Conservation (phyloP, 2,113 vertebrate genomes). For the Etheostoma spectabile region DNA sequence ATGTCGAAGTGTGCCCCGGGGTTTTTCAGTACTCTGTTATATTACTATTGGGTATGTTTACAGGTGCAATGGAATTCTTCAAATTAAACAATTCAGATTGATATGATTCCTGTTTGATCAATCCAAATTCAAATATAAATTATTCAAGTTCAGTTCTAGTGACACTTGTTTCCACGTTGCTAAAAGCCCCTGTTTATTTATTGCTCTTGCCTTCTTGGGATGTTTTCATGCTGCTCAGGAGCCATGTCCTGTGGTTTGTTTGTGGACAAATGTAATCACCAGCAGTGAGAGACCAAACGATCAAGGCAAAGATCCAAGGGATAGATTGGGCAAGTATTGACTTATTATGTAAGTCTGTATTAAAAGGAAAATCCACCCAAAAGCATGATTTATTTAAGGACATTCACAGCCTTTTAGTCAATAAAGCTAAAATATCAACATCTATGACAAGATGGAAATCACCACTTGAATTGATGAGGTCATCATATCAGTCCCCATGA, state of each 20-base stretch:
- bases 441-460: neutral
- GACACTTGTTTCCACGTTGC: too few relatives aligned
- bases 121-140: too few relatives aligned
- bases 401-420: slow-evolving; percentile 5
- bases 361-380: neutral
- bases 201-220: neutral
- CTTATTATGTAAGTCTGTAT: slow-evolving; percentile 8
- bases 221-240: neutral
- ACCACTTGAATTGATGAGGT: neutral
- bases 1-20: too few relatives aligned
- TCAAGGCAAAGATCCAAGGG: slow-evolving; percentile 38
- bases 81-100: too few relatives aligned
- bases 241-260: neutral
- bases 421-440: neutral
- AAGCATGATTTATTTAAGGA: neutral
- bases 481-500: neutral
- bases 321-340: neutral
- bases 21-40: too few relatives aligned
- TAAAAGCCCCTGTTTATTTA: neutral
- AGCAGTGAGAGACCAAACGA: neutral
- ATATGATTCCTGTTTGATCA: too few relatives aligned
- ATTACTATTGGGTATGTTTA: too few relatives aligned
- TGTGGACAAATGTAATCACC: neutral
- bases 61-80: too few relatives aligned
- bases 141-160: too few relatives aligned